A percentile compares a stretch with the other conserved stretches of the same genome.
These are phyloP conservation scores for Lanius collurio DNA, from an alignment of 2,113 vertebrate species.

Conservation along the genomic window DNA sequence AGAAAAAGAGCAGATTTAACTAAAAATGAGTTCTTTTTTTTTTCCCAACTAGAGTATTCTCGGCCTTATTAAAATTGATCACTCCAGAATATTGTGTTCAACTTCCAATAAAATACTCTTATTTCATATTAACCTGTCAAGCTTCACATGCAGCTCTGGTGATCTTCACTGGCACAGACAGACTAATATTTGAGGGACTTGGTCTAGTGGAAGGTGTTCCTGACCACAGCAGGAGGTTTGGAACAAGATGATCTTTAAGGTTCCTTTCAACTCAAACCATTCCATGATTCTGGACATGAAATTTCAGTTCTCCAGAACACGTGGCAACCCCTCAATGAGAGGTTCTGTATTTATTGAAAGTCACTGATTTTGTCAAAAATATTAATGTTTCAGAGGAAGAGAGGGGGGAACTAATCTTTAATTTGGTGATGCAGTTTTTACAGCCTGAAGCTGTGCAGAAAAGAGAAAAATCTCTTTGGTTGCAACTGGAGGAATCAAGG, in stretches of 20 bases:
- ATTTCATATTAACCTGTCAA: background rate
- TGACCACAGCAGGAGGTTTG: background rate
- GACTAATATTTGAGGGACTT: background rate
- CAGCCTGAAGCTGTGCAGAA: background rate
- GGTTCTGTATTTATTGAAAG: background rate
- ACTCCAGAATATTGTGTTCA: background rate
- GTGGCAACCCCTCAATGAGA: fast-evolving
- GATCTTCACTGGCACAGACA: background rate
- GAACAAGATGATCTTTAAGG: background rate
- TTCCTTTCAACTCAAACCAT: background rate
- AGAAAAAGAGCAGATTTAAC: background rate
- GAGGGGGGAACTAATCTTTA: background rate
- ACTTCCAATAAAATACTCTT: background rate
- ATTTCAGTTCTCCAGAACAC: background rate
- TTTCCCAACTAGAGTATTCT: background rate
- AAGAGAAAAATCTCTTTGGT: background rate
- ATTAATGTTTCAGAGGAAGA: background rate
- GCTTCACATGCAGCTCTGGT: background rate
- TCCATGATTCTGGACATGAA: background rate
- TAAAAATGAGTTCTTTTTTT: background rate
- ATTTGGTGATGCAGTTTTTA: background rate
- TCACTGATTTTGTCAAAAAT: background rate
- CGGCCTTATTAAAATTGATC: background rate
- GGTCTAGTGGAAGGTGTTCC: background rate
- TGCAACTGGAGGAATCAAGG: background rate